Percentiles rank a stretch among this genome's conserved stretches.
phyloP scores from a whole-genome alignment of 2,888 invertebrate species.

The Lasioglossum vierecki region DNA sequence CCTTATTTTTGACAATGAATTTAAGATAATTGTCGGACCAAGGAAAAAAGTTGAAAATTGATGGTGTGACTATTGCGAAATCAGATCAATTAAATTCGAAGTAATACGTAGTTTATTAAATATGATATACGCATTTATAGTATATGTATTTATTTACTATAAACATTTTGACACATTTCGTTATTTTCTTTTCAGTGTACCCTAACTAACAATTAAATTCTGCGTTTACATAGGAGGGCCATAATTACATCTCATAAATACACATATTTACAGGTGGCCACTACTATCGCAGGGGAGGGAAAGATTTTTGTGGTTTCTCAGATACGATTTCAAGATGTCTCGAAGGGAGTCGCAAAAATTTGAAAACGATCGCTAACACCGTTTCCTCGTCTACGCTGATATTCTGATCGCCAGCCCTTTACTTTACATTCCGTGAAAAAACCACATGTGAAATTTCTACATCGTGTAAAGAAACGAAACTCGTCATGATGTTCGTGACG shows the following conservation, averaged over 20 bases:
- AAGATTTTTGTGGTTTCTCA: conserved; percentile 41
- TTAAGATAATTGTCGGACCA: too few species aligned
- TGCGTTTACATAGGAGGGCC: conserved; percentile 39
- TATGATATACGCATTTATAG: conserved; percentile 58
- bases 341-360: background rate
- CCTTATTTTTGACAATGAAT: too few species aligned
- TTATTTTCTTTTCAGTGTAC: conserved; percentile 27
- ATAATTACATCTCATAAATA: conserved; percentile 65
- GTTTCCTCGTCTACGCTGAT: background rate
- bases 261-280: conserved; percentile 64
- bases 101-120: conserved; percentile 72
- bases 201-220: conserved; percentile 40
- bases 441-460: conserved; percentile 38
- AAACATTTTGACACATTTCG: conserved; percentile 65
- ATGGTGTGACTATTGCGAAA: background rate
- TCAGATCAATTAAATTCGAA: conserved; percentile 28
- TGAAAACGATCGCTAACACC: conserved; percentile 9
- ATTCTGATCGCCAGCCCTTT: conserved; percentile 15
- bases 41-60: background rate
- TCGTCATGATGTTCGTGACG: conserved; percentile 7
- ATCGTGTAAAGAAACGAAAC: conserved; percentile 17
- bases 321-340: conserved; percentile 19
- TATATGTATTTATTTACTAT: conserved; percentile 60
- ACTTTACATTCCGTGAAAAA: conserved; percentile 34
- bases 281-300: conserved; percentile 30